These are phyloP conservation scores for Gopherus evgoodei DNA, from an alignment of 2,113 vertebrate species.

Conservation along the genomic window DNA sequence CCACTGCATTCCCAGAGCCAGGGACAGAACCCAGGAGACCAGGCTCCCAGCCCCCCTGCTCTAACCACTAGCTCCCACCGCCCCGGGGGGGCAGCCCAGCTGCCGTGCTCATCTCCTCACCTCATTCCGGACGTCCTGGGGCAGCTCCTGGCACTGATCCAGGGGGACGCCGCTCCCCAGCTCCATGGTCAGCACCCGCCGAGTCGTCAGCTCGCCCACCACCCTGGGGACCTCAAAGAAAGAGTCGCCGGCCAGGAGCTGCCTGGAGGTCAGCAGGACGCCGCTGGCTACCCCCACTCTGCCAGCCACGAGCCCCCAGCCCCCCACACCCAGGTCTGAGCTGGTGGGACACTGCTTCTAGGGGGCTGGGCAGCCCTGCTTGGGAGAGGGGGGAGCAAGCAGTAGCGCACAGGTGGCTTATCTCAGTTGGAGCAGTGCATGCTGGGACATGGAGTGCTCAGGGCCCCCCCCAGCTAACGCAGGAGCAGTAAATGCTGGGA, in stretches of 20 bases:
- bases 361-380: too few species aligned
- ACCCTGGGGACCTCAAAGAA: conserved; percentile 86
- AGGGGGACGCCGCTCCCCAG: conserved; percentile 87
- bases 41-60: neutral
- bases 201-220: conserved; percentile 83
- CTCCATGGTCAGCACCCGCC: conserved; percentile 86
- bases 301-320: neutral
- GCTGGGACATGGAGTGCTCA: neutral
- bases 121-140: conserved; percentile 88
- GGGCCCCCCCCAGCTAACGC: neutral
- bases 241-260: conserved; percentile 79
- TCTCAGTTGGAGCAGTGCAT: neutral
- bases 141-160: conserved; percentile 85
- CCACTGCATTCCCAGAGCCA: too few species aligned
- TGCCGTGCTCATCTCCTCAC: conserved; percentile 45
- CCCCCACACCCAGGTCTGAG: neutral
- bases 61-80: neutral
- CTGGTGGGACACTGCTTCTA: too few species aligned
- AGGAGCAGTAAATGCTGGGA: neutral
- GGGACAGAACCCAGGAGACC: too few species aligned
- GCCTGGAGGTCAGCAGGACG: conserved; percentile 66
- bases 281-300: neutral
- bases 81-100: neutral
- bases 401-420: too few species aligned
- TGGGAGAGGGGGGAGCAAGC: too few species aligned